phyloP scores from a whole-genome alignment of 2,888 invertebrate species.

The Mylabris sibirica region DNA sequence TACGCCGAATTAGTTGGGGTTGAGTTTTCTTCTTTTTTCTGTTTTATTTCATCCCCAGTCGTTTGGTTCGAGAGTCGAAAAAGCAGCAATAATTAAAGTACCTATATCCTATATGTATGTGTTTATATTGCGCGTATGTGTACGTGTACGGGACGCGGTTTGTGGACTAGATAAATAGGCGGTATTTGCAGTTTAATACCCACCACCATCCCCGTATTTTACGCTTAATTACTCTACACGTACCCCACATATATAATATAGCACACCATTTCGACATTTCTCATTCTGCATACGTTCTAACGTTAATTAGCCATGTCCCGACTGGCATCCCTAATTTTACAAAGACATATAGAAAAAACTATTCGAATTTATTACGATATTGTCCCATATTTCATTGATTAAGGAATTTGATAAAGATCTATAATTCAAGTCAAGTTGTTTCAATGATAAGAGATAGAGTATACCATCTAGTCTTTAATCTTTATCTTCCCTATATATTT shows the following conservation, averaged over 20 bases:
- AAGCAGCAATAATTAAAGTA: too few species aligned
- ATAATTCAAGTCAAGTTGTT: too few species aligned
- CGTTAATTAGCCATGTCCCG: not conserved
- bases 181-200: slow-evolving; percentile 14
- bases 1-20: not conserved
- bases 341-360: not conserved
- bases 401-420: too few species aligned
- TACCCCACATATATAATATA: slow-evolving; percentile 14
- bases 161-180: slow-evolving; percentile 16
- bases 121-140: not conserved
- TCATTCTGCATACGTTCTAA: slow-evolving; percentile 11
- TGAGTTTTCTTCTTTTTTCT: not conserved
- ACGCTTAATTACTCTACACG: slow-evolving; percentile 17
- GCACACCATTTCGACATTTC: slow-evolving; percentile 12
- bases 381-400: not conserved
- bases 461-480: too few species aligned
- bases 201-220: not conserved
- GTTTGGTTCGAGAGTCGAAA: too few species aligned
- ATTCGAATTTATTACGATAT: not conserved
- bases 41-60: not conserved
- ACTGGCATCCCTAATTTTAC: not conserved
- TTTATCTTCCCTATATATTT: too few species aligned
- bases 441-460: too few species aligned
- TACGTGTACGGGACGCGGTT: not conserved
- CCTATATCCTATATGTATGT: not conserved